Evolutionary conservation across 2,113 vertebrate species (phyloP).

Genomic region (Callospermophilus lateralis): DNA sequence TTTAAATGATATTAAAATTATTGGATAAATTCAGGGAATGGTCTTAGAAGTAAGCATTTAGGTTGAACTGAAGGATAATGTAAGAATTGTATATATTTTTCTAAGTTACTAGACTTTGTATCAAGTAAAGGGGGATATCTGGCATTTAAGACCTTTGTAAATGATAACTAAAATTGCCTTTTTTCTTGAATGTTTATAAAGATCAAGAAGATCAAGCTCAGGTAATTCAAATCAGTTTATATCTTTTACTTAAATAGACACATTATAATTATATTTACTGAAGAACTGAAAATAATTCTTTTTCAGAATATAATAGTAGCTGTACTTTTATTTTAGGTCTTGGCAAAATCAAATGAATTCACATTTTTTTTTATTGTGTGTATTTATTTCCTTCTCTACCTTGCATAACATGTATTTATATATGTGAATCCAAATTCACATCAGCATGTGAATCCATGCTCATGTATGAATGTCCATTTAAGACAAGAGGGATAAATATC

Average conservation of each 20-base stretch:
- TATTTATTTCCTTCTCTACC: neutral
- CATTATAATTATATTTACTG: constrained; percentile 46
- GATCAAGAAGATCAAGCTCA: neutral
- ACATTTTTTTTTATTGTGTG: neutral
- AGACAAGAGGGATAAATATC: neutral
- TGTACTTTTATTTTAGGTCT: neutral
- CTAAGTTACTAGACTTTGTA: constrained; percentile 38
- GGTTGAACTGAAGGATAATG: constrained; percentile 50
- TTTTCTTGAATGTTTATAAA: constrained; percentile 37
- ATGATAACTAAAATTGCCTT: neutral
- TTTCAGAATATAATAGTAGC: neutral
- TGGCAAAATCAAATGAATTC: neutral
- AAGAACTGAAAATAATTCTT: neutral
- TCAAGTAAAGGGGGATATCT: constrained; percentile 9
- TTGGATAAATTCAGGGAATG: neutral
- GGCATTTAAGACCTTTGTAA: constrained; percentile 27
- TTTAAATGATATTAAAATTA: constrained; percentile 48
- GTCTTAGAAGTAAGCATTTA: constrained; percentile 63
- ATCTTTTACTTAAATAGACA: constrained; percentile 46
- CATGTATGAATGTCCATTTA: neutral
- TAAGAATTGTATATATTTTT: constrained; percentile 9
- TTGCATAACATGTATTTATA: neutral
- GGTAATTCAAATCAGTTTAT: constrained; percentile 32
- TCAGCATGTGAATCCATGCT: no score
- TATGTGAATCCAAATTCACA: neutral